Conservation (phyloP, 2,888 invertebrate species). For the Dryomyza anilis region DNA sequence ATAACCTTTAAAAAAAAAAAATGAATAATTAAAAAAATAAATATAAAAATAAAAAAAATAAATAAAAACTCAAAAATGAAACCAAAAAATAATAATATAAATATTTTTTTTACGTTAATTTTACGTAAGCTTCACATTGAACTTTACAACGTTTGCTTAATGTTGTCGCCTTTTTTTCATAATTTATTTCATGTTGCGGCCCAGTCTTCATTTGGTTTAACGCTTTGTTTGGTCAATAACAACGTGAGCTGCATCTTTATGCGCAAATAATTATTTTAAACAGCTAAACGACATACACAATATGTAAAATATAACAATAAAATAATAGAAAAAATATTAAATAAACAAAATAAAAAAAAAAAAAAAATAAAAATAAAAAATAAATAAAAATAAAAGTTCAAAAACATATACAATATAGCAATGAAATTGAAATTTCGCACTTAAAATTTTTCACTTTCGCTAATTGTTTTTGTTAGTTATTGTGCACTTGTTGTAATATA, state of each 20-base stretch:
- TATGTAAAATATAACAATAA: no score
- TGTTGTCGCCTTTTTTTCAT: background rate
- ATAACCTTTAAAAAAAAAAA: no score
- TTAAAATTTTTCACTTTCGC: background rate
- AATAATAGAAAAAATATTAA: no score
- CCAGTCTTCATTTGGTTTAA: background rate
- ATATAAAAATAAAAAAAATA: no score
- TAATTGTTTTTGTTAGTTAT: background rate
- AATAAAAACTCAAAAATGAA: no score
- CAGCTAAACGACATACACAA: background rate
- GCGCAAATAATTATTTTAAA: background rate
- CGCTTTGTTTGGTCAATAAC: no score
- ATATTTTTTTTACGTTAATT: background rate
- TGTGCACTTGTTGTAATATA: background rate
- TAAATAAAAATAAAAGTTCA: background rate
- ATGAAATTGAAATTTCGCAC: conserved; percentile 1
- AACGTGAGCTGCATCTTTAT: background rate
- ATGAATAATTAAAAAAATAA: no score
- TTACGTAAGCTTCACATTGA: conserved; percentile 11
- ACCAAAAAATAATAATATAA: background rate
- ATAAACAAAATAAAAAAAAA: no score
- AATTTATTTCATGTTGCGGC: background rate
- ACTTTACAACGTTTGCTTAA: background rate
- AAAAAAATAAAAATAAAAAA: no score
- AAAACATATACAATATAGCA: background rate